A percentile compares a stretch with the other conserved stretches of the same genome.
Evolutionary conservation across 2,113 vertebrate genomes (phyloP).

Genomic region (Pangasianodon gigas): DNA sequence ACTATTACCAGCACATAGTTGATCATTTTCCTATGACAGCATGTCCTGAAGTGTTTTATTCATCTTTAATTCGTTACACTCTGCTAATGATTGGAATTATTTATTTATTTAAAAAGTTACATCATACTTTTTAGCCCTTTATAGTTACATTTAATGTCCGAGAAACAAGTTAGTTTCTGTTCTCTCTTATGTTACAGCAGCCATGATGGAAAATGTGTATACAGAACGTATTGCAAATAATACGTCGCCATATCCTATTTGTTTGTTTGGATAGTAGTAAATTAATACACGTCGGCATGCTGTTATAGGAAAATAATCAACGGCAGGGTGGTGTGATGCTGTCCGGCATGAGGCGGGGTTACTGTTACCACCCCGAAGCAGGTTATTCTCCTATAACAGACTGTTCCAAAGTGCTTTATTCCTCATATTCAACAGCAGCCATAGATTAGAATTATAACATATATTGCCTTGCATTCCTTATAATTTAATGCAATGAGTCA

Average conservation of each 20-base stretch:
- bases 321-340: background rate
- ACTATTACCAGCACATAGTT: too few relatives aligned
- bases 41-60: background rate
- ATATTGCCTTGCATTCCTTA: background rate
- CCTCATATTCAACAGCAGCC: background rate
- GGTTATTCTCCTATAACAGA: background rate
- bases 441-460: background rate
- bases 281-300: background rate
- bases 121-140: background rate
- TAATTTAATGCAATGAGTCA: background rate
- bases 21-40: background rate
- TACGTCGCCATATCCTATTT: background rate
- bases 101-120: background rate
- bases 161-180: background rate
- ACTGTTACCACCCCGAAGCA: background rate
- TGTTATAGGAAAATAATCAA: background rate
- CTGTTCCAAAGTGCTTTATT: background rate
- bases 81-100: background rate
- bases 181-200: background rate
- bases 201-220: background rate
- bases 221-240: background rate
- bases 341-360: background rate
- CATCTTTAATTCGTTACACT: background rate
- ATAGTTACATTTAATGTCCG: background rate
- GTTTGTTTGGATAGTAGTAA: background rate